Evolutionary conservation across 1,140 invertebrate species (phyloP).

Genomic region (Psilanteris sp.): DNA sequence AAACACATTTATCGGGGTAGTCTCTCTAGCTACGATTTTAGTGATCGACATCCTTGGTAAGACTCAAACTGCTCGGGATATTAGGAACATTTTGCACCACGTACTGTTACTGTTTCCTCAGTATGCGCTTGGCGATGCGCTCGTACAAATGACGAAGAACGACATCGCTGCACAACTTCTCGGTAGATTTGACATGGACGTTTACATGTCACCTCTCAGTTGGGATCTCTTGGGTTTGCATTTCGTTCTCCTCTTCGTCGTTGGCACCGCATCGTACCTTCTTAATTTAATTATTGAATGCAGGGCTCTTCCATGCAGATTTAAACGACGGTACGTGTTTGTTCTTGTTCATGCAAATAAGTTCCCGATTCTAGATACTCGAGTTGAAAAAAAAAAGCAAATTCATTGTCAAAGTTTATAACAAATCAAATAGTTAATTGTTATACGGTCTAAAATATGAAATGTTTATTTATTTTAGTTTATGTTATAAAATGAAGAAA

Average conservation of each 20-base stretch:
- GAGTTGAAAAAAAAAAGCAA: neutral
- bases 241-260: constrained; percentile 77
- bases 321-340: constrained; percentile 69
- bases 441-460: too few species aligned
- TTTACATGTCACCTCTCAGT: constrained; percentile 82
- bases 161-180: constrained; percentile 82
- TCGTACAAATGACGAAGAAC: constrained; percentile 84
- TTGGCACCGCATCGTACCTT: constrained; percentile 79
- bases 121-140: constrained; percentile 83
- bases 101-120: constrained; percentile 83
- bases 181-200: constrained; percentile 83
- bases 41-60: constrained; percentile 84
- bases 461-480: too few species aligned
- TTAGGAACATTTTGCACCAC: constrained; percentile 82
- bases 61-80: constrained; percentile 80
- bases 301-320: constrained; percentile 71
- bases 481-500: too few species aligned
- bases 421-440: too few species aligned
- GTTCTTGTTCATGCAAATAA: constrained; percentile 57
- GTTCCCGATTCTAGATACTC: constrained; percentile 26
- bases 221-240: constrained; percentile 81
- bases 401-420: neutral
- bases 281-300: constrained; percentile 83
- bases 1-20: constrained; percentile 83
- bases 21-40: constrained; percentile 82